These are phyloP conservation scores for Characodon lateralis DNA, from an alignment of 2,797 vertebrate genomes.

Conservation along the genomic window DNA sequence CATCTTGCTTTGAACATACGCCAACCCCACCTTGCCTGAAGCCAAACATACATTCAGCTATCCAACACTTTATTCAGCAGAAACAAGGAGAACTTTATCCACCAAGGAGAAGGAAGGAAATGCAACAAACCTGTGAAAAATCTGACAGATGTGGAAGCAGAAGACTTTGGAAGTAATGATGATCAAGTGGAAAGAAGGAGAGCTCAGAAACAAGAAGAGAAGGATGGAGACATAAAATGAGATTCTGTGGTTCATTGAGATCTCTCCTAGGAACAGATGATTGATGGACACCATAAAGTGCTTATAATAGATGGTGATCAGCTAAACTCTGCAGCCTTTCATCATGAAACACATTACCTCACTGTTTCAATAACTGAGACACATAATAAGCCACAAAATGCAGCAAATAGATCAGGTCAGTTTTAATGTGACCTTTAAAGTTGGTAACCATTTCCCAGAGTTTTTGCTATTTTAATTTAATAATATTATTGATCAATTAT, in stretches of 20 bases:
- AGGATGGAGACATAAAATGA: not conserved
- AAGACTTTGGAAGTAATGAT: conserved; percentile 48
- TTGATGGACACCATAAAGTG: not conserved
- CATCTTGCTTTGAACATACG: conserved; percentile 49
- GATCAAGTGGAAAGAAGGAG: conserved; percentile 15
- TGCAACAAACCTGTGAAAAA: conserved; percentile 56
- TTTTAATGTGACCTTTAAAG: no score
- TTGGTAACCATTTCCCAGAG: no score
- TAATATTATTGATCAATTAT: no score
- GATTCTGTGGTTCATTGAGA: no score
- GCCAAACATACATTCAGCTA: conserved; percentile 14
- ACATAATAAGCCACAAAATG: no score
- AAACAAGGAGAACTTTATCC: conserved; percentile 55
- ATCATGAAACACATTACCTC: not conserved
- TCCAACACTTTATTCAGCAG: conserved; percentile 38
- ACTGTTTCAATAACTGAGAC: no score
- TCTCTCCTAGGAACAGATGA: not conserved
- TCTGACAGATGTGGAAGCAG: conserved; percentile 45
- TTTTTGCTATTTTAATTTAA: no score
- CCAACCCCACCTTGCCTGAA: conserved; percentile 31
- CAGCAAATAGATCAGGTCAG: no score
- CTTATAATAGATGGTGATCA: not conserved
- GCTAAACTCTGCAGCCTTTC: not conserved
- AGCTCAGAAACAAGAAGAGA: not conserved
- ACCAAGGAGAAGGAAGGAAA: conserved; percentile 26